Evolutionary conservation across 2,113 vertebrate genomes (phyloP).

Genomic region (Engraulis encrasicolus): DNA sequence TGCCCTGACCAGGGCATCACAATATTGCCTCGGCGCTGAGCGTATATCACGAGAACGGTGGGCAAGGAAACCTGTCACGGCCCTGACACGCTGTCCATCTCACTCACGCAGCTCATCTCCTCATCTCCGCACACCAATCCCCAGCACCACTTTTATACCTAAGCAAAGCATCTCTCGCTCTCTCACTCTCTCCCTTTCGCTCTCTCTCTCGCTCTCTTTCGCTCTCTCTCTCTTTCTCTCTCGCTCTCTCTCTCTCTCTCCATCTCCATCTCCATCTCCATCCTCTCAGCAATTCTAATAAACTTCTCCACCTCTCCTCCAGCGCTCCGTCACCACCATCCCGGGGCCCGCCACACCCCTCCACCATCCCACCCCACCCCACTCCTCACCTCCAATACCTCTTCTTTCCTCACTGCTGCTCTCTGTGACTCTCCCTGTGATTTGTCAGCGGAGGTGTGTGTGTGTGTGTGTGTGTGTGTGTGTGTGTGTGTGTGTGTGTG

Average conservation of each 20-base stretch:
- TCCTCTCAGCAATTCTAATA: background rate
- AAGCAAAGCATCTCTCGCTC: too few species aligned
- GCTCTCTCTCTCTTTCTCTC: background rate
- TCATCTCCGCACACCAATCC: background rate
- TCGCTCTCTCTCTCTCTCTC: background rate
- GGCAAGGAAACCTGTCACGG: background rate
- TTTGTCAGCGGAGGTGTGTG: slow-evolving; percentile 57
- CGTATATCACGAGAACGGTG: background rate
- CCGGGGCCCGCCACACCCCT: slow-evolving; percentile 1
- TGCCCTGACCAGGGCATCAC: background rate
- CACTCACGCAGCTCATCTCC: background rate
- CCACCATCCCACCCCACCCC: slow-evolving; percentile 12
- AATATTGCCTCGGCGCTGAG: background rate
- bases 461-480: too few species aligned
- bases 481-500: too few species aligned
- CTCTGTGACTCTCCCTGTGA: slow-evolving; percentile 49
- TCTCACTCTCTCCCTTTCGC: background rate
- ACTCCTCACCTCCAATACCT: background rate
- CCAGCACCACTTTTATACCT: background rate
- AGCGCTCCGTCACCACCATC: background rate
- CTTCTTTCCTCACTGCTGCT: background rate
- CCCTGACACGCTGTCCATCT: background rate
- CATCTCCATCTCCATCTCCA: background rate
- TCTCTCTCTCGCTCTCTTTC: too few species aligned
- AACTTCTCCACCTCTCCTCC: background rate